A percentile compares a stretch with the other conserved stretches of the same genome.
These are phyloP conservation scores for Leucopsar rothschildi DNA, from an alignment of 2,113 vertebrate species.

Conservation along the genomic window DNA sequence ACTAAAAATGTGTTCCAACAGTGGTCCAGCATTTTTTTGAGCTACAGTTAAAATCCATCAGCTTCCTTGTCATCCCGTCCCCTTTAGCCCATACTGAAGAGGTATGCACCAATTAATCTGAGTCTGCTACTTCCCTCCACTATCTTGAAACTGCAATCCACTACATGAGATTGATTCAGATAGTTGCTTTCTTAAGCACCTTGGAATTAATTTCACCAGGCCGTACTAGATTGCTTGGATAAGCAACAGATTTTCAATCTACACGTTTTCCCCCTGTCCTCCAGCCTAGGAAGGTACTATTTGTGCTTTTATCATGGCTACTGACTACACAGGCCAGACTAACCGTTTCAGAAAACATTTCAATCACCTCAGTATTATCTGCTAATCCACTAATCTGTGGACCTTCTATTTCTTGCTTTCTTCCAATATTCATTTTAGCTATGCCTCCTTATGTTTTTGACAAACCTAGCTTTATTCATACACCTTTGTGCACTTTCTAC, in stretches of 20 bases:
- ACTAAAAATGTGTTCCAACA: neutral
- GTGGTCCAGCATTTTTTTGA: conserved; percentile 9
- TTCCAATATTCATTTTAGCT: neutral
- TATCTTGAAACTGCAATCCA: neutral
- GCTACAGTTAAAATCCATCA: neutral
- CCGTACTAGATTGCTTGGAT: neutral
- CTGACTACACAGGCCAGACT: neutral
- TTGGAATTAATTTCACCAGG: neutral
- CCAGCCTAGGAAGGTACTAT: neutral
- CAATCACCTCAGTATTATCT: neutral
- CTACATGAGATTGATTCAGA: neutral
- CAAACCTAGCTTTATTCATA: neutral
- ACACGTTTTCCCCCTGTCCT: neutral
- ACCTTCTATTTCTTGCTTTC: neutral
- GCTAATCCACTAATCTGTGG: neutral
- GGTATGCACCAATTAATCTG: neutral
- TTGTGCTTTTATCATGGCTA: neutral
- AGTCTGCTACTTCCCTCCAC: neutral
- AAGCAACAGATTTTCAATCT: neutral
- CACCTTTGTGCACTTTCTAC: neutral
- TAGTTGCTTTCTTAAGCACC: neutral
- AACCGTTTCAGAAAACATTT: neutral
- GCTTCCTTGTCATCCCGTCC: neutral
- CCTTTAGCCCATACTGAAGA: neutral
- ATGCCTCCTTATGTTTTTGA: neutral